Evolutionary conservation across 1,140 invertebrate species (phyloP).

Genomic region (Bursaphelenchus mucronatus): DNA sequence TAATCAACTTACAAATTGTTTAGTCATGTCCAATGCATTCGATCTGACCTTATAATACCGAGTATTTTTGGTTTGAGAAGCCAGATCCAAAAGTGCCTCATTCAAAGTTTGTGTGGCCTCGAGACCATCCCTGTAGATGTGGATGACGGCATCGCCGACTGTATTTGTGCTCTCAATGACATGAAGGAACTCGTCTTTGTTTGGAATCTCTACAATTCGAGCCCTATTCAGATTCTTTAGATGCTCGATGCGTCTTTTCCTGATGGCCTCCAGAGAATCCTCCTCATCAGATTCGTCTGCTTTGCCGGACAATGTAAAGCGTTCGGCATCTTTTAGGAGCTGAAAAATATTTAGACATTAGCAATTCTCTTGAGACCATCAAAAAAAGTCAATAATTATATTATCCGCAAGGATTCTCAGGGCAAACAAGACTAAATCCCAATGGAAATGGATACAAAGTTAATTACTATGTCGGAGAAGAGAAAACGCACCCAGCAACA

Average conservation of each 20-base stretch:
- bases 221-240: conserved; percentile 23
- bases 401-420: conserved; percentile 5
- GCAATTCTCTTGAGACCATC: conserved; percentile 19
- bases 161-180: conserved; percentile 27
- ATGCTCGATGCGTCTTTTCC: conserved; percentile 29
- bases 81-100: conserved; percentile 38
- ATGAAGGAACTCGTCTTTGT: conserved; percentile 33
- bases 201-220: conserved; percentile 29
- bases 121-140: conserved; percentile 44
- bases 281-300: conserved; percentile 34
- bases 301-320: conserved; percentile 36
- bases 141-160: conserved; percentile 23
- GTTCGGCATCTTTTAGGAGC: conserved; percentile 38
- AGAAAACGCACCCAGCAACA: background rate
- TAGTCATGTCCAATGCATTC: conserved; percentile 30
- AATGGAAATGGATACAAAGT: background rate
- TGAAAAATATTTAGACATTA: conserved; percentile 26
- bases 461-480: background rate
- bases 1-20: conserved; percentile 37
- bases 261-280: conserved; percentile 35
- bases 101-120: conserved; percentile 29
- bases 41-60: conserved; percentile 46
- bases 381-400: conserved; percentile 9
- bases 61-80: conserved; percentile 16
- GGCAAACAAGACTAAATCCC: background rate